Conservation (phyloP, 1,140 invertebrate species). For the Hycleus cichorii region DNA sequence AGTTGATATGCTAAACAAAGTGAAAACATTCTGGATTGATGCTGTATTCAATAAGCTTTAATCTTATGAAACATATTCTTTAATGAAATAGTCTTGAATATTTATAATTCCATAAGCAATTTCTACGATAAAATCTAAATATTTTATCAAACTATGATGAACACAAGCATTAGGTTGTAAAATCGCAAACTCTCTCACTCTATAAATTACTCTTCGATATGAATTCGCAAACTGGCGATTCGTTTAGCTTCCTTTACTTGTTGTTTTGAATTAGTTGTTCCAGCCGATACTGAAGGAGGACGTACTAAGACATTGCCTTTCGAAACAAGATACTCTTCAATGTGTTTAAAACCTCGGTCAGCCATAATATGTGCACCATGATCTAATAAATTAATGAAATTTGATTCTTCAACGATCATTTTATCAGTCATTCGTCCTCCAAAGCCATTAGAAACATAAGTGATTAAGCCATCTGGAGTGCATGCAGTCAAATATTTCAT, state of each 20-base stretch:
- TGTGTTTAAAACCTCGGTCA: conserved; percentile 37
- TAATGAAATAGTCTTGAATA: conserved; percentile 3
- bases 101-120: conserved; percentile 10
- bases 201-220: conserved; percentile 38
- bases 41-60: not conserved
- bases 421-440: conserved; percentile 31
- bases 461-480: conserved; percentile 35
- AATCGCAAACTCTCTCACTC: conserved; percentile 33
- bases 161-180: conserved; percentile 3
- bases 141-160: not conserved
- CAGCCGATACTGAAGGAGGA: conserved; percentile 29
- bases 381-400: conserved; percentile 26
- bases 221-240: conserved; percentile 37
- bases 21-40: not conserved
- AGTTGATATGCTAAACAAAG: not conserved
- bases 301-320: conserved; percentile 30
- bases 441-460: conserved; percentile 36
- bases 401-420: conserved; percentile 29
- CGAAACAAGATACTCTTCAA: conserved; percentile 20
- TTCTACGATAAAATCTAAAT: not conserved
- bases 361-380: conserved; percentile 27
- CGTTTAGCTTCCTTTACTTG: conserved; percentile 29
- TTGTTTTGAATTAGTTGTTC: conserved; percentile 14
- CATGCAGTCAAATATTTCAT: conserved; percentile 37
- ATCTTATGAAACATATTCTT: not conserved